phyloP scores from a whole-genome alignment of 1,140 invertebrate species.

The Drosophila equinoxialis region DNA sequence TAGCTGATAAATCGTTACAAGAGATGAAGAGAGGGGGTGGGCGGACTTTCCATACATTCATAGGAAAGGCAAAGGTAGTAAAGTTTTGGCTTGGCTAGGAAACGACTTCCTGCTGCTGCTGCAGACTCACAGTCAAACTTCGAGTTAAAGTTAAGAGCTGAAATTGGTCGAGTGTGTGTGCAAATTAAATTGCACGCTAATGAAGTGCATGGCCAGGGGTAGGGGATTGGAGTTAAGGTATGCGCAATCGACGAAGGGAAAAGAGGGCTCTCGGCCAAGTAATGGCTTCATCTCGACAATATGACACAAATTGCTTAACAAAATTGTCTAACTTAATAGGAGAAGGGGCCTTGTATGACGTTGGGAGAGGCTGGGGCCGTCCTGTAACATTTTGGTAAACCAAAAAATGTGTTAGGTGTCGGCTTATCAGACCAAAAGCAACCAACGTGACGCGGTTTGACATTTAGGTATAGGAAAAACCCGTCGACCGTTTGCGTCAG shows the following conservation, averaged over 20 bases:
- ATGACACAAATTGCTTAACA: constrained; percentile 68
- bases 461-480: constrained; percentile 66
- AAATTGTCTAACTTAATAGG: constrained; percentile 47
- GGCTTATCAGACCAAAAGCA: constrained; percentile 7
- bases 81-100: constrained; percentile 27
- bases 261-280: constrained; percentile 15
- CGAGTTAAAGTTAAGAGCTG: constrained; percentile 1
- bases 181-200: constrained; percentile 81
- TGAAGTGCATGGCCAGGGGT: constrained; percentile 54
- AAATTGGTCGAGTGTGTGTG: constrained; percentile 59
- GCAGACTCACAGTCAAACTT: constrained; percentile 22
- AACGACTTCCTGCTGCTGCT: constrained; percentile 49
- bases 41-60: background rate
- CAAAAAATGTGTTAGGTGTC: constrained; percentile 42
- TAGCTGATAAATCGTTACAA: constrained; percentile 53
- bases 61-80: constrained; percentile 5
- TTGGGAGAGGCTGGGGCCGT: background rate
- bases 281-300: constrained; percentile 71
- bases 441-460: constrained; percentile 61
- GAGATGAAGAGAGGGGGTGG: background rate
- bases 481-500: constrained; percentile 55
- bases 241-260: background rate
- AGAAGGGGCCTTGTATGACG: background rate
- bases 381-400: constrained; percentile 3
- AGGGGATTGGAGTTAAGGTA: background rate